Base-by-base conservation (phyloP, 2,797 vertebrate genomes). In the Enteromius anoplus region DNA sequence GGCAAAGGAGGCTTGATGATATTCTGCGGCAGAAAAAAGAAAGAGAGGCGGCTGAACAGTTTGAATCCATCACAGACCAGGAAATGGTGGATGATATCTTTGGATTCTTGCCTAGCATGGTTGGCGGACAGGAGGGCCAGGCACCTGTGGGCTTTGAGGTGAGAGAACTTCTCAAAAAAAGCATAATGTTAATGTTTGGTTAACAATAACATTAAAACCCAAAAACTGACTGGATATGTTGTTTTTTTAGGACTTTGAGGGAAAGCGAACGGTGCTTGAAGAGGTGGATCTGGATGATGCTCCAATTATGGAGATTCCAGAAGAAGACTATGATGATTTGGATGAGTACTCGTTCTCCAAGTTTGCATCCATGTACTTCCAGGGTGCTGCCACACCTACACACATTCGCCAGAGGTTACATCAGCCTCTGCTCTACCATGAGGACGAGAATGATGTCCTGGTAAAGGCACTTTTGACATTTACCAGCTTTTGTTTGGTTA, bases 11-110 rank as follows among this genome's bases (percentile, higher is more conserved):
- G 64, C 89, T 94, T 29, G 90, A 94, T 60, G 92, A 94, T n/a
- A 92, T 96, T 81, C 86, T 95, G 85, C 87, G 87, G 32, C 86
- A 91, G 80, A 93, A 92, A 84, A 90, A 26, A 72, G 92, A 93
- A 85, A 73, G 79, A 71, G 92, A 95, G 64, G 80, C 86, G 72
- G 87, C 80, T 77, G 65, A 85, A 8, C 84, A 89, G 45, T 78
- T 91, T 0, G 93, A 96, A 23, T 68, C 91, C 66, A 86, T 95
- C 87, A 95, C 91, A 0, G 96, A 97, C 73, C 94, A 97, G 26
- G 94, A 97, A 89, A 95, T 98, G 95, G 96, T 99, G 88, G 98
- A 99, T 88, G 91, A 89, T 88, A 95, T 99, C 86, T 99, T 99
- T 77, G 96, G 95, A 14, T 99, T 99, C 90, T 93, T 99, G 84